These are phyloP conservation scores for Microtus pennsylvanicus DNA, from an alignment of 2,113 vertebrate species.

Conservation along the genomic window DNA sequence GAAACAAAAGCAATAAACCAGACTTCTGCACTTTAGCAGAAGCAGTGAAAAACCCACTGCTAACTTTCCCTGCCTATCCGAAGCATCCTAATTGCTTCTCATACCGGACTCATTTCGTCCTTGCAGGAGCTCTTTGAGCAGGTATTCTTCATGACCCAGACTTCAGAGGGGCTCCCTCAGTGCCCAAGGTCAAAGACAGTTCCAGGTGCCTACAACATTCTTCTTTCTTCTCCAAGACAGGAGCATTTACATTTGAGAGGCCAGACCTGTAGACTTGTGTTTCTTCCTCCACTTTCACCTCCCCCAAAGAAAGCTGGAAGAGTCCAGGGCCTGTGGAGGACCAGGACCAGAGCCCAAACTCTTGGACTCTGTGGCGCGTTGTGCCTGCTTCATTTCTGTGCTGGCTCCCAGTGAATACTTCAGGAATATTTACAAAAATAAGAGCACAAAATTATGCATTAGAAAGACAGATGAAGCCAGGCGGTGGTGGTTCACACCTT, in stretches of 20 bases:
- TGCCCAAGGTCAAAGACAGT: not conserved
- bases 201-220: not conserved
- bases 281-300: not conserved
- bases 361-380: not conserved
- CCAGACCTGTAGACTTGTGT: not conserved
- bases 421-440: not conserved
- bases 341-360: not conserved
- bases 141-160: not conserved
- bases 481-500: rapidly evolving
- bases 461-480: not conserved
- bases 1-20: not conserved
- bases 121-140: not conserved
- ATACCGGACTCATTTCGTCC: not conserved
- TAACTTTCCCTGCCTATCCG: not conserved
- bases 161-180: not conserved
- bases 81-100: not conserved
- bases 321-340: not conserved
- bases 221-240: not conserved
- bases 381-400: not conserved
- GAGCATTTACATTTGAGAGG: not conserved
- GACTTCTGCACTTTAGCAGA: not conserved
- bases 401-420: not conserved
- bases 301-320: not conserved
- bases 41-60: not conserved
- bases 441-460: not conserved